Base-by-base conservation (phyloP, 2,797 vertebrate species). In the Limosa lapponica region DNA sequence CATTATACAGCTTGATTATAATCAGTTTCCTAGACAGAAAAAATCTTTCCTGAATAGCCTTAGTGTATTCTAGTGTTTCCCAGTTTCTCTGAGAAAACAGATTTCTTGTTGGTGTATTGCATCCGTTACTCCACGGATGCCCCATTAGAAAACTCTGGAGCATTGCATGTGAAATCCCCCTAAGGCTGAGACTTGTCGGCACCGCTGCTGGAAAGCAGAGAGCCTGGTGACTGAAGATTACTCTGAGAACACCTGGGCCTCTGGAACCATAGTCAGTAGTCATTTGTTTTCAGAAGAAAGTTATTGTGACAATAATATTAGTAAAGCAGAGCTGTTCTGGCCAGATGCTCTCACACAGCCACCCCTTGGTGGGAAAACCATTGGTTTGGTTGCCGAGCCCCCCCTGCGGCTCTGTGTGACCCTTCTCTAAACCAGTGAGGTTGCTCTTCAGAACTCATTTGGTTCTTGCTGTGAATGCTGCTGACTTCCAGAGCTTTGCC, bases 401-500 rank as follows among this genome's bases (percentile, higher is more conserved):
- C 8, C 1, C 20, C 8, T 2, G 1, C 0, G 4, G 61, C 71
- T 32, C 25, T 5, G 3, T 17, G 4, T n/a, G 34, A 36, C 54
- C 62, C 34, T 37, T 18, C 24, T 3, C 11, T 27, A 36, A 61
- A 74, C 13, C n/a, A 24, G 10, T 1, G 2, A 37, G 52, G 32
- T n/a, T 30, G 37, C 44, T n/a, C 77, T 43, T 22, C 28, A 36
- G 22, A n/a, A 20, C 16, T 23, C 2, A 17, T 18, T 24, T 23
- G 39, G 22, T 17, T 65, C 70, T 54, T 41, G 54, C 70, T 22
- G 24, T 36, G 46, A 52, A 24, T 11, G 41, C 55, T 61, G 54
- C 44, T 61, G 30, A 10, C 34, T 74, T 25, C 39, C 54, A 59
- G 54, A 67, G 48, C 54, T 82, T 46, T 1, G 2, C 30, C 39